phyloP scores from a whole-genome alignment of 2,113 vertebrate genomes.

The Carettochelys insculpta region DNA sequence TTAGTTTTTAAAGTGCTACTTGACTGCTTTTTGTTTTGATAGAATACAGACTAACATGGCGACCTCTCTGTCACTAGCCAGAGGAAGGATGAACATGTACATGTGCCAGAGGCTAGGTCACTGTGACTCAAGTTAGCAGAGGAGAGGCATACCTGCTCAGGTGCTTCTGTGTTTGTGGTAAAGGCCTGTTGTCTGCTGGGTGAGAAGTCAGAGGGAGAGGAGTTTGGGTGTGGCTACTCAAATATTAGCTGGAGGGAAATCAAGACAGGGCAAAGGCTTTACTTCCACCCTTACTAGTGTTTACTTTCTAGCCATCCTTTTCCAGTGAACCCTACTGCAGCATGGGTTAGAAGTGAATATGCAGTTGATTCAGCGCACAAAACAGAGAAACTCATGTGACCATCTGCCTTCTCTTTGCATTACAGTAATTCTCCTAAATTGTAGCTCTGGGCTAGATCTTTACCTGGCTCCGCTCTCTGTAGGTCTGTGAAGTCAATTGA shows the following conservation, averaged over 20 bases:
- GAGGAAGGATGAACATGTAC: background rate
- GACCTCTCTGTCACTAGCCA: too few relatives aligned
- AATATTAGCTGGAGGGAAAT: background rate
- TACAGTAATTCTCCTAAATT: background rate
- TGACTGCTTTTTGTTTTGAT: too few relatives aligned
- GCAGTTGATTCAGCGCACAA: background rate
- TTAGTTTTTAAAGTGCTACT: too few relatives aligned
- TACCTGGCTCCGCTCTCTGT: fast-evolving
- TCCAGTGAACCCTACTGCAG: background rate
- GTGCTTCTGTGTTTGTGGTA: background rate
- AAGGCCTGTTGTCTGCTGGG: background rate
- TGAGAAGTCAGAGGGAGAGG: background rate
- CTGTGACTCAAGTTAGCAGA: background rate
- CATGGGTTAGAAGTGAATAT: background rate
- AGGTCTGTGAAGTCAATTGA: background rate
- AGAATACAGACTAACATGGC: too few relatives aligned
- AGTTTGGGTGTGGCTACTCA: background rate
- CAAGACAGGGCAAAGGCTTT: background rate
- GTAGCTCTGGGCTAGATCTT: background rate
- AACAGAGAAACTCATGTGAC: background rate
- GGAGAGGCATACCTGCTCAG: background rate
- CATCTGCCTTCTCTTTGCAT: background rate
- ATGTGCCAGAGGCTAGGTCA: background rate
- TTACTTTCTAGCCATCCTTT: background rate
- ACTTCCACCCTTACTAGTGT: background rate